phyloP scores from a whole-genome alignment of 2,113 vertebrate species.

The Sclerurus mexicanus region DNA sequence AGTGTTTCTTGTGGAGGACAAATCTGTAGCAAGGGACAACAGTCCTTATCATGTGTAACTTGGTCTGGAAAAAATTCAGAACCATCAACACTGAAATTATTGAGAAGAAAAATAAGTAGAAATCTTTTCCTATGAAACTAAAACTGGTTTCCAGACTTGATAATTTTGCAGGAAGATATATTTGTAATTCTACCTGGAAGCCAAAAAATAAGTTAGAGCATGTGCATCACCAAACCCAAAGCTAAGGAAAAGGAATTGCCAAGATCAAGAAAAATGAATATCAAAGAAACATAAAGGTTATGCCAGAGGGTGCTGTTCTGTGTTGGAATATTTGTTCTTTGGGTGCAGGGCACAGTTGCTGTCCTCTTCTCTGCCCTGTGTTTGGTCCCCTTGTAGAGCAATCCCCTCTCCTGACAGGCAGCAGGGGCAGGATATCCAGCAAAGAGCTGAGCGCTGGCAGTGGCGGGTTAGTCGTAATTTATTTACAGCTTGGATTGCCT shows the following conservation, averaged over 20 bases:
- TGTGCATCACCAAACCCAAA: not conserved
- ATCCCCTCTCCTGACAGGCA: not conserved
- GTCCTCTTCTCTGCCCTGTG: not conserved
- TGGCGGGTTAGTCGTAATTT: not conserved
- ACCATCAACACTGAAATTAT: not conserved
- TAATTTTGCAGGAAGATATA: not conserved
- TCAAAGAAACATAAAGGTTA: slow-evolving; percentile 49
- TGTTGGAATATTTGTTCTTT: slow-evolving; percentile 21
- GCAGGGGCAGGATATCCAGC: not conserved
- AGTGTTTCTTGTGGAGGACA: not conserved
- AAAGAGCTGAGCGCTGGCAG: fast-evolving
- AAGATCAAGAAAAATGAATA: slow-evolving; percentile 46
- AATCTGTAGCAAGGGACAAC: not conserved
- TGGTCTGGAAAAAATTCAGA: not conserved
- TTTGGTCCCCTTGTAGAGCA: not conserved
- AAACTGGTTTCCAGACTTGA: not conserved
- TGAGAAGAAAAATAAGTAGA: not conserved
- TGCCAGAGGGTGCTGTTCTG: not conserved
- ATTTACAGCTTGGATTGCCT: not conserved
- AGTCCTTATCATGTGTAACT: not conserved
- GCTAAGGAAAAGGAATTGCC: not conserved
- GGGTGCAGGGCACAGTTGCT: not conserved
- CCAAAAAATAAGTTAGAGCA: not conserved
- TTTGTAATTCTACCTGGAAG: slow-evolving; percentile 36
- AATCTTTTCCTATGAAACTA: not conserved